A percentile compares a stretch with the other conserved stretches of the same genome.
Conservation (phyloP, 2,113 vertebrate genomes). For the Zapornia atra region DNA sequence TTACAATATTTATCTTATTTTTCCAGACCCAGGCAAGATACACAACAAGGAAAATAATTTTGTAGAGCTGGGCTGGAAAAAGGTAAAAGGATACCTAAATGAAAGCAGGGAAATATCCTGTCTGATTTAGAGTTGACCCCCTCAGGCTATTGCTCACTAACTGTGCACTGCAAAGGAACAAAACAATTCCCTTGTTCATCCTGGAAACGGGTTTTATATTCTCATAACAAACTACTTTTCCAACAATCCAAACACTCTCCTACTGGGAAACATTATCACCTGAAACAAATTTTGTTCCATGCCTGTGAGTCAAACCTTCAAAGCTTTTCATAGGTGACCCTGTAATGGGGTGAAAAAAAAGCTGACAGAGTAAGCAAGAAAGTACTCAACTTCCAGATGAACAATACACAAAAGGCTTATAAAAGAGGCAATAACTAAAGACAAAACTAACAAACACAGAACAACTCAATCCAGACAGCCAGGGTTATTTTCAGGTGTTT, state of each 20-base stretch:
- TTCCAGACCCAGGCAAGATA: not conserved
- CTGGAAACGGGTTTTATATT: conserved; percentile 51
- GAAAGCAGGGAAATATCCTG: not conserved
- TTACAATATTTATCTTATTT: not conserved
- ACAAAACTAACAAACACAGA: conserved; percentile 39
- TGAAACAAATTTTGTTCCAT: conserved; percentile 54
- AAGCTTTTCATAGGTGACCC: conserved; percentile 43
- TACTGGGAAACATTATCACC: conserved; percentile 51
- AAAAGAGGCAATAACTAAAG: conserved; percentile 49
- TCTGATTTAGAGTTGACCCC: not conserved
- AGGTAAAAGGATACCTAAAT: not conserved
- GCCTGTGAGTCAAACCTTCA: conserved; percentile 52
- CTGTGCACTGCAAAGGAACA: not conserved
- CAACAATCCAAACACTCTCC: conserved; percentile 17
- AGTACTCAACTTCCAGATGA: conserved; percentile 45
- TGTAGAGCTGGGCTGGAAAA: not conserved
- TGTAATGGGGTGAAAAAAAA: conserved; percentile 23
- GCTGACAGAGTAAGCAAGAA: conserved; percentile 27
- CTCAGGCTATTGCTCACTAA: conserved; percentile 6
- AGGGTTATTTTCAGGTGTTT: not conserved
- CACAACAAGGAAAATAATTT: not conserved
- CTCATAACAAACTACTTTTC: conserved; percentile 59
- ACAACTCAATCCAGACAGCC: not conserved
- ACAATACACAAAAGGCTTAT: conserved; percentile 45
- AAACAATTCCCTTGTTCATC: conserved; percentile 21